A percentile compares a stretch with the other conserved stretches of the same genome.
Evolutionary conservation across 2,113 vertebrate species (phyloP).

Genomic region (Leucopsar rothschildi): DNA sequence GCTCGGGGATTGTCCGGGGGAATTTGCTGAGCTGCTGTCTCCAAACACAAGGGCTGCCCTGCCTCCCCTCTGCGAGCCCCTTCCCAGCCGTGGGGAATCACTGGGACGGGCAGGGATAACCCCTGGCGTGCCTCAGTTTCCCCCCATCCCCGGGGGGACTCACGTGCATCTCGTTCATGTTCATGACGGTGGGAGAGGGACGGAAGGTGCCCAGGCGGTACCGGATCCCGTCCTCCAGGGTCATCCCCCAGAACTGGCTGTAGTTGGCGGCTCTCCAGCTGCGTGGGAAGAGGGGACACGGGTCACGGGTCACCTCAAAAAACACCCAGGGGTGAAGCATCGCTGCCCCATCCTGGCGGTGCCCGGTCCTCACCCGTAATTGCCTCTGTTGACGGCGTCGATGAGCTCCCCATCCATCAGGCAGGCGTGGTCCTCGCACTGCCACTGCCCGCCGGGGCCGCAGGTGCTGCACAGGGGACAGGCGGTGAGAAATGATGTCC

Average conservation of each 20-base stretch:
- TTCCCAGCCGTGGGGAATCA: rapidly evolving
- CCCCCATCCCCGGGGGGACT: background rate
- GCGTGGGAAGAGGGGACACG: rapidly evolving
- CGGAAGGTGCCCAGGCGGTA: conserved; percentile 89
- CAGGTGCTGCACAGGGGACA: conserved; percentile 81
- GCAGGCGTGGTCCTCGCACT: conserved; percentile 87
- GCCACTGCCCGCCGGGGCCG: conserved; percentile 77
- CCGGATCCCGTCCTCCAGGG: conserved; percentile 88
- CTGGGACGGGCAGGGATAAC: rapidly evolving
- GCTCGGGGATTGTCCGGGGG: conserved; percentile 7
- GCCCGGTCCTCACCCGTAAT: conserved; percentile 77
- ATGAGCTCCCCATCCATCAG: conserved; percentile 87
- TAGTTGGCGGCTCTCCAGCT: conserved; percentile 95
- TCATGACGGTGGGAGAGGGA: conserved; percentile 86
- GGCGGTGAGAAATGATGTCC: background rate
- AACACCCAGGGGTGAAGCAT: rapidly evolving
- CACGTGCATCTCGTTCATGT: conserved; percentile 96
- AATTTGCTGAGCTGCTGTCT: conserved; percentile 61
- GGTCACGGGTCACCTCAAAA: background rate
- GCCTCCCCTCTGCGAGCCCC: background rate
- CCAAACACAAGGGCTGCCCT: background rate
- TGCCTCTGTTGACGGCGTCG: conserved; percentile 81
- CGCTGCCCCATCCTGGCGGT: rapidly evolving
- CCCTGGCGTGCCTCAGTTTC: background rate
- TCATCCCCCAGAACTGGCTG: conserved; percentile 92